Percentiles rank a stretch among this genome's conserved stretches.
Conservation (phyloP, 2,888 invertebrate species). For the Dorcus parallelipipedus region DNA sequence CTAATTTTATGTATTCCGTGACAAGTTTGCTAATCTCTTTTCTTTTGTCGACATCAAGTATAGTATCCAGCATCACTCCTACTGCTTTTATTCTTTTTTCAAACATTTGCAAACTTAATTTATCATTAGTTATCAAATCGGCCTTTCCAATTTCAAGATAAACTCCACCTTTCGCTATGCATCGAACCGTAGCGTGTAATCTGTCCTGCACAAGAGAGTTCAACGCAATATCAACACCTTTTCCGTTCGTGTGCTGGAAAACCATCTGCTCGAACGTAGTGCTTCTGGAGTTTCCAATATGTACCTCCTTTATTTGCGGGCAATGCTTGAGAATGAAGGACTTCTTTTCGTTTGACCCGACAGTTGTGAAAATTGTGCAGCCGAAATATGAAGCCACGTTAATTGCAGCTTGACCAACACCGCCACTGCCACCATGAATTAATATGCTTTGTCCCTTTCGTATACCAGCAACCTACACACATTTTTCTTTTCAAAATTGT, state of each 20-base stretch:
- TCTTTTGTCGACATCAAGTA: conserved; percentile 54
- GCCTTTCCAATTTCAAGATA: conserved; percentile 87
- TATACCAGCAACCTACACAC: conserved; percentile 27
- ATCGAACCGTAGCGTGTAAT: conserved; percentile 66
- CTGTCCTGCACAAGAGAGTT: conserved; percentile 94
- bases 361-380: conserved; percentile 68
- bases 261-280: conserved; percentile 85
- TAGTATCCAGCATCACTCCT: conserved; percentile 70
- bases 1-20: conserved; percentile 46
- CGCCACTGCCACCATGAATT: conserved; percentile 63
- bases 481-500: not conserved
- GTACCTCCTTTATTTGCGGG: conserved; percentile 52
- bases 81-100: conserved; percentile 72
- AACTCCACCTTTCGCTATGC: conserved; percentile 59
- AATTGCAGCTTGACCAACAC: conserved; percentile 78
- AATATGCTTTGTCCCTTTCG: conserved; percentile 46
- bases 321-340: conserved; percentile 58
- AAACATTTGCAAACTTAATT: conserved; percentile 64
- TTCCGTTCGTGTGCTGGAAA: conserved; percentile 72
- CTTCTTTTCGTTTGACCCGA: conserved; percentile 62
- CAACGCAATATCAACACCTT: conserved; percentile 85
- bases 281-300: conserved; percentile 87
- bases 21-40: conserved; percentile 26
- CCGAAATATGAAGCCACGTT: conserved; percentile 62
- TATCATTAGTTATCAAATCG: conserved; percentile 68